A percentile compares a stretch with the other conserved stretches of the same genome.
Evolutionary conservation across 2,113 vertebrate species (phyloP).

Genomic region (Zingel zingel): DNA sequence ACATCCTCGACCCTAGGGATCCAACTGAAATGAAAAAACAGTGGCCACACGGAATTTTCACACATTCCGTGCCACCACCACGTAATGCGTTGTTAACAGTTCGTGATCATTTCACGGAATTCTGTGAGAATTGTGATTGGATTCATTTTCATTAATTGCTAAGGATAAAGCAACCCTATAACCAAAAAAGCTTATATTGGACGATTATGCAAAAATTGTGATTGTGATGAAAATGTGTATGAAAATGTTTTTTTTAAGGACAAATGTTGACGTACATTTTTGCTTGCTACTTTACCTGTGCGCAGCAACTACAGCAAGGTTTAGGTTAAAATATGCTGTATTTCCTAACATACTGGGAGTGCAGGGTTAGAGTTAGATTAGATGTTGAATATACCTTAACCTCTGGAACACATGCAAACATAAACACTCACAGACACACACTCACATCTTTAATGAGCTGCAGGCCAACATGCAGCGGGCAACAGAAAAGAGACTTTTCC

Average conservation of each 20-base stretch:
- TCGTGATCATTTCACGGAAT: no score
- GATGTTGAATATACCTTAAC: no score
- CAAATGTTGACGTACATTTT: neutral
- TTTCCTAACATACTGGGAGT: neutral
- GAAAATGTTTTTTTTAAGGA: neutral
- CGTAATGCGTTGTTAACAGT: no score
- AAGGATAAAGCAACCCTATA: neutral
- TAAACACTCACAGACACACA: neutral
- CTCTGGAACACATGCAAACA: neutral
- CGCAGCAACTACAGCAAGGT: neutral
- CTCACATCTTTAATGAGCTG: constrained; percentile 14
- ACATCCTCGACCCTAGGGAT: no score
- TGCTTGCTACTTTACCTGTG: neutral
- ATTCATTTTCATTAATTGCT: neutral
- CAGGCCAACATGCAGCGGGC: constrained; percentile 4
- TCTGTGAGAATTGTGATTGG: no score
- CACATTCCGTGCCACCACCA: no score
- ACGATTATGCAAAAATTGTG: neutral
- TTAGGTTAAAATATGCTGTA: neutral
- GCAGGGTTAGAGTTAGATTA: no score
- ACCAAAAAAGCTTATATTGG: neutral
- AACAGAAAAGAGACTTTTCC: neutral
- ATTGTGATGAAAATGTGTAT: neutral
- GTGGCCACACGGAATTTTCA: no score
- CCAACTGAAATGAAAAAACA: no score